Percentiles rank a stretch among this genome's conserved stretches.
Evolutionary conservation across 1,140 invertebrate species (phyloP).

Genomic region (Leptopilina boulardi): DNA sequence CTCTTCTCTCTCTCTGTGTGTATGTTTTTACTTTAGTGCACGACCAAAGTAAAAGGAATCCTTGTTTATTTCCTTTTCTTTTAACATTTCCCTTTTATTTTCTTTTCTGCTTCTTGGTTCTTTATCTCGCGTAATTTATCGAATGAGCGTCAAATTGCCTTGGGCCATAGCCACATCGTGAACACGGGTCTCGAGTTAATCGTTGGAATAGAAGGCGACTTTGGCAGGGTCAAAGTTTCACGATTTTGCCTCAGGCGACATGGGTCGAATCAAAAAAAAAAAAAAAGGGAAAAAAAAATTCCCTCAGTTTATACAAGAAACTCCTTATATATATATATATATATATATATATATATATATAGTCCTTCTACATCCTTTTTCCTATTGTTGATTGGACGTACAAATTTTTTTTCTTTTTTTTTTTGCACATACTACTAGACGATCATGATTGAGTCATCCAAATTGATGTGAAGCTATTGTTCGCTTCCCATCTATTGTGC

Average conservation of each 20-base stretch:
- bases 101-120: neutral
- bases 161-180: conserved; percentile 20
- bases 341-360: too few species aligned
- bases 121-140: conserved; percentile 30
- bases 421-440: neutral
- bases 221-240: conserved; percentile 24
- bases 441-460: conserved; percentile 64
- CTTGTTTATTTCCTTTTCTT: conserved; percentile 21
- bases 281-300: neutral
- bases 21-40: conserved; percentile 1
- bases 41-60: neutral
- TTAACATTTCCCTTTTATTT: neutral
- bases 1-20: too few species aligned
- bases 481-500: conserved; percentile 52
- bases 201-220: conserved; percentile 4
- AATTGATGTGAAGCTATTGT: conserved; percentile 65
- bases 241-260: neutral
- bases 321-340: too few species aligned
- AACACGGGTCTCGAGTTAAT: conserved; percentile 10
- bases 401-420: neutral
- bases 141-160: conserved; percentile 29
- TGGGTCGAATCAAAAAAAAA: neutral
- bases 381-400: neutral
- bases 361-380: neutral
- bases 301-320: conserved; percentile 1